Conservation (phyloP, 1,140 invertebrate species). For the Lamellibrachia luymesi region DNA sequence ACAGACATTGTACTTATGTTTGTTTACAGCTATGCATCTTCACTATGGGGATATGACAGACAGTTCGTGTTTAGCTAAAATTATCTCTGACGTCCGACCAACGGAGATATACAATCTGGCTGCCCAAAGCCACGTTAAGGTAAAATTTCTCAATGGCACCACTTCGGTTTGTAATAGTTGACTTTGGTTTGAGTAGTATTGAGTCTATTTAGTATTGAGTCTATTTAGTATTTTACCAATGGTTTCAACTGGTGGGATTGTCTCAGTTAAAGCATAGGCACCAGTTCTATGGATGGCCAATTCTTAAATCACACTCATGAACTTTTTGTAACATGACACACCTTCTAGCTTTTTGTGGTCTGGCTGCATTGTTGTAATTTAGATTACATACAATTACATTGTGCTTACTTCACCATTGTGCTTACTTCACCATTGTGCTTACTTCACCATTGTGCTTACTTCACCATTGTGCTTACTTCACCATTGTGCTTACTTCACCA, state of each 20-base stretch:
- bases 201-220: background rate
- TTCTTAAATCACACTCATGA: background rate
- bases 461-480: too few relatives aligned
- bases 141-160: constrained; percentile 56
- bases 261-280: background rate
- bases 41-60: constrained; percentile 99
- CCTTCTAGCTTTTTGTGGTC: background rate
- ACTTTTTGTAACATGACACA: background rate
- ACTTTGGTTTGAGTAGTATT: background rate
- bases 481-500: too few relatives aligned
- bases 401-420: too few relatives aligned
- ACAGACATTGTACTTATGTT: constrained; percentile 7
- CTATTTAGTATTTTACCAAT: background rate
- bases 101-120: constrained; percentile 98
- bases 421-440: too few relatives aligned
- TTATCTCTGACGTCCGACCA: constrained; percentile 83
- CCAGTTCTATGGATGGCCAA: background rate
- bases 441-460: too few relatives aligned
- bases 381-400: too few relatives aligned
- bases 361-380: background rate
- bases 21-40: constrained; percentile 67
- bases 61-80: constrained; percentile 93
- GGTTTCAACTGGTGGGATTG: too few relatives aligned
- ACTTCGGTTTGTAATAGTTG: background rate
- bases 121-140: constrained; percentile 99